Base-by-base conservation (phyloP, 2,797 vertebrate genomes). In the Miichthys miiuy region DNA sequence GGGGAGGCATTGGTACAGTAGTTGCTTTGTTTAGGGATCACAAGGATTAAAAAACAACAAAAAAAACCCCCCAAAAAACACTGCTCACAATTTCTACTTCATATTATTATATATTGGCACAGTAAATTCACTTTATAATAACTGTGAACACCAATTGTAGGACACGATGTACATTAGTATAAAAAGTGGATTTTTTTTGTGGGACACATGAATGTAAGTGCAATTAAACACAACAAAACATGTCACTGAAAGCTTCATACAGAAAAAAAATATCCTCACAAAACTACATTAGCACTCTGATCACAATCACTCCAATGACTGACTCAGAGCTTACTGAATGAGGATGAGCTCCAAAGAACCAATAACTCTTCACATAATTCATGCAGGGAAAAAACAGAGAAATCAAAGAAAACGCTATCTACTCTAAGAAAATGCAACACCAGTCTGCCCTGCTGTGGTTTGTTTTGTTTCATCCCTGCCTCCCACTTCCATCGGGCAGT, bases 401-500 rank as follows among this genome's bases (percentile, higher is more conserved):
- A 79, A 67, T 51, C 64, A 87, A 66, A 87, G 75, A 52, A 60
- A 51, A 84, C 3, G 66, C 21, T 46, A 65, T 48, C n/a, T 44
- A 9, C 71, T 56, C 21, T n/a, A 68, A 54, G 56, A 68, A 48
- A 69, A 60, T 44, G 57, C 44, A 55, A n/a, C 27, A 58, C 5
- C 47, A 51, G n/a, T 17, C 58, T 23, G 57, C 46, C 68, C 64
- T 10, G 65, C 80, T 77, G 79, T 34, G 75, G 68, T 77, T 74
- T 69, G 74, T 88, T 88, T 84, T 82, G 78, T 66, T 57, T 74
- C 21, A 16, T 70, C 72, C 58, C 76, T 71, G 80, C 87, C 85
- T 80, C 81, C 75, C 74, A 5, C 72, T 83, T 87, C 82, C 87
- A 79, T 77, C 86, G 92, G 90, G 85, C 89, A 83, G 91, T 61